Conservation (phyloP, 2,888 invertebrate genomes). For the Drosophila leonis region DNA sequence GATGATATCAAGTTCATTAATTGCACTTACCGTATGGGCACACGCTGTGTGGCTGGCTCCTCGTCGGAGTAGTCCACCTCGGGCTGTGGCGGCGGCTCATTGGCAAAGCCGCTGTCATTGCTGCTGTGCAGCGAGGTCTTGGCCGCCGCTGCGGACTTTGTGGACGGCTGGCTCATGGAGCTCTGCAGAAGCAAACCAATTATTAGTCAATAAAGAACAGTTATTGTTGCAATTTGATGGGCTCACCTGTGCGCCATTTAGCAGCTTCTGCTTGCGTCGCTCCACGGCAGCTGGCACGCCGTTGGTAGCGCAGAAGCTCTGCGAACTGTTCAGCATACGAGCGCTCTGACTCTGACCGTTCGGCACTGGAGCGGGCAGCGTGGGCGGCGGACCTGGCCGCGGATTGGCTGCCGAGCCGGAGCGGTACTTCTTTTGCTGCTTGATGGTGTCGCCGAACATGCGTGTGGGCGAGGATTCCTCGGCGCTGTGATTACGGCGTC, state of each 20-base stretch:
- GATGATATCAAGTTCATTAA: not conserved
- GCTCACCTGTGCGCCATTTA: slow-evolving; percentile 78
- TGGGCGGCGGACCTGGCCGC: slow-evolving; percentile 90
- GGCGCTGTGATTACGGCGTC: slow-evolving; percentile 79
- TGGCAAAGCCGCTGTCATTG: slow-evolving; percentile 96
- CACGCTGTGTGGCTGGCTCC: slow-evolving; percentile 89
- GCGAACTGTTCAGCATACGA: slow-evolving; percentile 88
- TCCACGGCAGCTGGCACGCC: slow-evolving; percentile 82
- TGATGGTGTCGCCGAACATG: slow-evolving; percentile 91
- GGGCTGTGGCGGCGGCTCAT: slow-evolving; percentile 94
- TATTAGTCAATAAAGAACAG: not conserved
- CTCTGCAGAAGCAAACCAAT: slow-evolving; percentile 17
- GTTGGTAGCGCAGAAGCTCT: slow-evolving; percentile 86
- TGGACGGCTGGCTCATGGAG: slow-evolving; percentile 68
- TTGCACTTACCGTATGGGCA: slow-evolving; percentile 86
- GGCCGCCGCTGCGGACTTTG: slow-evolving; percentile 86
- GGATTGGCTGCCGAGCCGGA: slow-evolving; percentile 86
- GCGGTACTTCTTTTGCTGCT: slow-evolving; percentile 87
- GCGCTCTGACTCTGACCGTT: slow-evolving; percentile 61
- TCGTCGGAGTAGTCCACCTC: slow-evolving; percentile 96
- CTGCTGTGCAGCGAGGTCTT: slow-evolving; percentile 94
- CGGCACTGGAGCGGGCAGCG: slow-evolving; percentile 90
- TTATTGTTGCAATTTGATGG: not conserved
- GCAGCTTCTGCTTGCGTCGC: slow-evolving; percentile 81
- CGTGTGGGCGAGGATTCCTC: slow-evolving; percentile 87